phyloP scores from a whole-genome alignment of 2,888 invertebrate species.

The Drosophila paranaensis region DNA sequence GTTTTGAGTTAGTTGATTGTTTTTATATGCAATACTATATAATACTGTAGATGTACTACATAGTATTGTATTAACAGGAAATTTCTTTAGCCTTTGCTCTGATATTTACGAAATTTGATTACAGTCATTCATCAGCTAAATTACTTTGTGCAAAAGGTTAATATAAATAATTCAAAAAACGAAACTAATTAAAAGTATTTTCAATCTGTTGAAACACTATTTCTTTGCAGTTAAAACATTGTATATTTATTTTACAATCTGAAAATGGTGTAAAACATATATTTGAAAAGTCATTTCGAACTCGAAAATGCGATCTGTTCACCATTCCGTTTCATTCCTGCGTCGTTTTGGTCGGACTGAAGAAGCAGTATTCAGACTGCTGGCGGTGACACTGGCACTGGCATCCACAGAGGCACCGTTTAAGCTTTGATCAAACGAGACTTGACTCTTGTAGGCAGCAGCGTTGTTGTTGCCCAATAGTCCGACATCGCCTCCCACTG shows the following conservation, averaged over 20 bases:
- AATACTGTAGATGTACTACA: background rate
- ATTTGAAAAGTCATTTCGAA: background rate
- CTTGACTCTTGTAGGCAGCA: slow-evolving; percentile 13
- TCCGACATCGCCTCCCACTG: slow-evolving; percentile 6
- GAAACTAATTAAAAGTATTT: background rate
- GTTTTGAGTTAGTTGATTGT: too few relatives aligned
- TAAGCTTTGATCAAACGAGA: background rate
- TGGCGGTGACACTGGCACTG: slow-evolving; percentile 14
- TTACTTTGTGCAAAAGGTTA: background rate
- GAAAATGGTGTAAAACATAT: background rate
- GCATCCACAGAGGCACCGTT: slow-evolving; percentile 2
- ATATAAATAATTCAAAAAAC: background rate
- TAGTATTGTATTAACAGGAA: background rate
- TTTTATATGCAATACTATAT: background rate
- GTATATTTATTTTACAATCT: slow-evolving; percentile 2
- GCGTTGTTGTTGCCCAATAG: slow-evolving; percentile 27
- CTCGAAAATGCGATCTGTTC: background rate
- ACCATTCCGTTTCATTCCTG: slow-evolving; percentile 16
- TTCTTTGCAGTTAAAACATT: background rate
- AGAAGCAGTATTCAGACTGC: background rate
- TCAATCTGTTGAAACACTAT: too few relatives aligned
- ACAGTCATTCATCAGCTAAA: background rate
- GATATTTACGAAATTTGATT: background rate
- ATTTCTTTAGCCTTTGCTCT: background rate
- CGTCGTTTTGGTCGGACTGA: background rate